These are phyloP conservation scores for Aphidoletes aphidimyza DNA, from an alignment of 2,888 invertebrate species.

Conservation along the genomic window DNA sequence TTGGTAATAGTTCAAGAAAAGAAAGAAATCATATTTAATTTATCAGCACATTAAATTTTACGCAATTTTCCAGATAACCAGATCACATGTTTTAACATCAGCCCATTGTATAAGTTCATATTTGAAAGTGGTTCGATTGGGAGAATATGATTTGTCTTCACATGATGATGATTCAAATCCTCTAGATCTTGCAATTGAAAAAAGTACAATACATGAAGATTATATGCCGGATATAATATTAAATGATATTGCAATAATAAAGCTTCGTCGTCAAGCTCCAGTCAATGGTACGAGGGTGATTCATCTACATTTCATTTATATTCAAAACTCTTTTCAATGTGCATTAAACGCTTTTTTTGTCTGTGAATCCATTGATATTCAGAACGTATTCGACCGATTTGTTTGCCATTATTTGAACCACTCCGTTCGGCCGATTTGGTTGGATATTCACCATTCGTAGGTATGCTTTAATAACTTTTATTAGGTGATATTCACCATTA, in stretches of 20 bases:
- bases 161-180: constrained; percentile 73
- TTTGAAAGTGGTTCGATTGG: constrained; percentile 74
- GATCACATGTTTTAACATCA: constrained; percentile 75
- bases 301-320: neutral
- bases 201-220: constrained; percentile 73
- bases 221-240: constrained; percentile 73
- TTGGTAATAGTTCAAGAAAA: constrained; percentile 73
- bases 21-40: too few relatives aligned
- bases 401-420: constrained; percentile 73
- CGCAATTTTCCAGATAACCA: neutral
- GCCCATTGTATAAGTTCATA: constrained; percentile 67
- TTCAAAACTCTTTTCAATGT: constrained; percentile 26
- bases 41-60: neutral
- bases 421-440: constrained; percentile 69
- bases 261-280: constrained; percentile 66
- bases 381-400: constrained; percentile 79
- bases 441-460: constrained; percentile 70
- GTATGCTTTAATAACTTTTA: too few relatives aligned
- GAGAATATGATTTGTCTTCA: constrained; percentile 77
- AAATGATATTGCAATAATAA: constrained; percentile 84
- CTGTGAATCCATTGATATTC: constrained; percentile 60
- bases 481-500: too few relatives aligned
- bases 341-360: too few relatives aligned
- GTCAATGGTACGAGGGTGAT: constrained; percentile 60
- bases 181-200: constrained; percentile 73